Evolutionary conservation across 2,888 invertebrate species (phyloP), one percentile per base, ranked within the genome.

Genomic region (Papilio gigon): DNA sequence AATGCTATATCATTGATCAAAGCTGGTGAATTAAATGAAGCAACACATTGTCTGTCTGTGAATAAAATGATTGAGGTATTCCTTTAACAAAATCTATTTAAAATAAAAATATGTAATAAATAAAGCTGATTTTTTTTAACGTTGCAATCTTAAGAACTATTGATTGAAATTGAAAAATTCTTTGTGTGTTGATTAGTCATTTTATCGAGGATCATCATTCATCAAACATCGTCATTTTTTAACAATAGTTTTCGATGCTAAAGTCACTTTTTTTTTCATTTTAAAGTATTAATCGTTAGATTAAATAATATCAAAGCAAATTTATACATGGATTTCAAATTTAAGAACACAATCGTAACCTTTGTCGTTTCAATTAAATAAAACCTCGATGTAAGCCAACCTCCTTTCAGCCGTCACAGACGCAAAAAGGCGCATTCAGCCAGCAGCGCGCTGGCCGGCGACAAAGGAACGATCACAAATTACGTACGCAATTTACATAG

Each of bases 401-500:
- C 74, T 75, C 78, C 77, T 77, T 80, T 79, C 76, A 78, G 75
- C 72, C 76, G 75, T 78, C 77, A 75, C 72, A 74, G 73, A 69
- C 42, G 74, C 72, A 77, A 75, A 78, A 79, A 78, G 78, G 68
- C 67, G 66, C 68, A 40, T 71, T 65, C 71, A 64, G 60, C 64
- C 61, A 35, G 65, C 58, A 65, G 59, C 67, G 73, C 66, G 71
- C 71, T 72, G 33, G 65, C 58, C 66, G 59, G 68, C 74, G 71
- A 72, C 71, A 73, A 73, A 71, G 74, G 79, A 73, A 75, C 78
- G 77, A 78, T 84, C 89, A 89, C 90, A 90, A 90, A 90, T 90
- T 90, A 89, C 87, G 77, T 74, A 73, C 75, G 78, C 84, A 77
- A 89, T 90, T 90, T 90, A 90, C 89, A 90, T 90, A 88, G 87